Base-by-base conservation (phyloP, 2,888 invertebrate species). In the Epiblema foenella region DNA sequence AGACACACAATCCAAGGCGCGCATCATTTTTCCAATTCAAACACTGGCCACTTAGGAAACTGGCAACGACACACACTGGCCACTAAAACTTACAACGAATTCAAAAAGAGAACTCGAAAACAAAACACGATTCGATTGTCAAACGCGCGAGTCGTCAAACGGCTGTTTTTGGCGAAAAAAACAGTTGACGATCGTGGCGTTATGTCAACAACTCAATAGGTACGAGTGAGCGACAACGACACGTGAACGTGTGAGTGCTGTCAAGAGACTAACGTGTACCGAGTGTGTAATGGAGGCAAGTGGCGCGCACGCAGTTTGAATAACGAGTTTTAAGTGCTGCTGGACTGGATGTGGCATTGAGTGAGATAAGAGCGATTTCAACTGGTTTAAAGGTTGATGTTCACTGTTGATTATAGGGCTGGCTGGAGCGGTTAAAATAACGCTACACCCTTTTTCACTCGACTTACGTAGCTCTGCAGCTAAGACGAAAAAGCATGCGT, bases 1-100 rank as follows among this genome's bases (percentile, higher is more conserved):
- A 58, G 80, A 81, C 2, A 89, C 88, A 85, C 90, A 92, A 76
- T 90, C 89, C 58, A 92, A 79, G 5, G 83, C 89, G 74, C 89
- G 86, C 89, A 90, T 89, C 39, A 62, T 71, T 64, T 52, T 63
- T 52, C 37, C 46, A 10, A 46, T 46, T n/a, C 15, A 46, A 46
- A n/a, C 46, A n/a, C n/a, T 46, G 46, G n/a, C 46, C 46, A 46
- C 46, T n/a, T n/a, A 46, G 7, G 12, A 46, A 46, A 46, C 46
- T 46, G 46, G 15, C 15, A 42, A 5, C 59, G 24, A 24, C 12
- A 42, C 12, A 46, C 46, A 46, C 46, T 46, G 46, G n/a, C 46
- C 46, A 46, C 46, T n/a, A n/a, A 46, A n/a, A 46, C 46, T 46
- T 5, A 46, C n/a, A 46, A 8, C 60, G 24, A 24, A 18, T 52